Percentiles rank a stretch among this genome's conserved stretches.
Evolutionary conservation across 2,113 vertebrate genomes (phyloP).

Genomic region (Pituophis catenifer): DNA sequence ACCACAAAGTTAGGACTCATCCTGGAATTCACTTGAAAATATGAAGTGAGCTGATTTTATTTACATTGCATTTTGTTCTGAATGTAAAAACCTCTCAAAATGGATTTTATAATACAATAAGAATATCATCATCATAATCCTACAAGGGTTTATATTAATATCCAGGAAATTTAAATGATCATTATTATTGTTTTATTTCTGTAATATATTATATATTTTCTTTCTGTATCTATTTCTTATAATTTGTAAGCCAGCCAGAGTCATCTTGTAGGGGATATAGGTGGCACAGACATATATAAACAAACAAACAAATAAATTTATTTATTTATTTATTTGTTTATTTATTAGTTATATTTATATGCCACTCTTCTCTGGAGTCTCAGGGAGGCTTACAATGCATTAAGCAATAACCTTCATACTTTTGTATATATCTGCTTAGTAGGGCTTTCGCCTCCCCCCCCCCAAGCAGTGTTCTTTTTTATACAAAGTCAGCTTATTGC

Average conservation of each 20-base stretch:
- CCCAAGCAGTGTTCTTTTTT: too few relatives aligned
- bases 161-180: not conserved
- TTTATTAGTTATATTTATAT: too few relatives aligned
- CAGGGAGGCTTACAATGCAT: too few relatives aligned
- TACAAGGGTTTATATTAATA: not conserved
- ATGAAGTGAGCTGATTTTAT: not conserved
- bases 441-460: too few relatives aligned
- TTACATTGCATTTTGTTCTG: not conserved
- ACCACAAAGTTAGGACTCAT: not conserved
- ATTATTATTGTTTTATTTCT: not conserved
- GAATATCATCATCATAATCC: not conserved
- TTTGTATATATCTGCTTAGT: too few relatives aligned
- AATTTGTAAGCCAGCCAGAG: not conserved
- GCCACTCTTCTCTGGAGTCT: too few relatives aligned
- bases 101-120: not conserved
- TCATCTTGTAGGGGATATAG: not conserved
- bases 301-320: not conserved
- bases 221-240: not conserved
- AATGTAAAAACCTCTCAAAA: not conserved
- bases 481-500: too few relatives aligned
- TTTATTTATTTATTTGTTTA: too few relatives aligned
- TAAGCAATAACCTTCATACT: too few relatives aligned
- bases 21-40: not conserved
- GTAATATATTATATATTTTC: not conserved
- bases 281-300: not conserved